Base-by-base conservation (phyloP, 1,140 invertebrate species). In the Drosophila elegans region DNA sequence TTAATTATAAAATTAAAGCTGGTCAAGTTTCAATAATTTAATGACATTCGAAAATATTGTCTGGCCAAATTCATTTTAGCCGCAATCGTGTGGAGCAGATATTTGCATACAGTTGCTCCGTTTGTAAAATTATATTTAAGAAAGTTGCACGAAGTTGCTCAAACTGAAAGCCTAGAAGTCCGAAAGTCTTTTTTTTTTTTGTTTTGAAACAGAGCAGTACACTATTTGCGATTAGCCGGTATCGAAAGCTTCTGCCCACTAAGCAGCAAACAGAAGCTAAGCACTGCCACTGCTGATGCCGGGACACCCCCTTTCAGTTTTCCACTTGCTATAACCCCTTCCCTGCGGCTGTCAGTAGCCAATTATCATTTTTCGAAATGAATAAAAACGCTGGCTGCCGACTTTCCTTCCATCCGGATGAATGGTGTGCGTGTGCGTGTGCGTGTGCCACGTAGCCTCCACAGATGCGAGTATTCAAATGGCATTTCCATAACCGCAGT, bases 301-400 rank as follows among this genome's bases (percentile, higher is more conserved):
- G 5, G 64, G 7, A 42, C 52, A 21, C 38, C 38, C 63, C 29
- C 12, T 10, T 16, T 10, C 66, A 44, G 55, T 62, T 49, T 51
- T 51, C 3, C 21, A 27, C 3, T n/a, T 61, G 46, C 46, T 52
- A 39, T 32, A 25, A 66, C 25, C 61, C 42, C 59, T 10, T 25
- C 27, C 49, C 51, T 53, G 72, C n/a, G 62, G 54, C 82, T 81
- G 82, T 82, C 82, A 74, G 72, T 74, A 82, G 81, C 83, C 82
- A 86, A 86, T 86, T 86, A 86, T 86, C 79, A 86, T 85, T 85
- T 82, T 79, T 76, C 75, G 79, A 69, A 85, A 86, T 86, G 79
- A 88, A 89, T 83, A 83, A 89, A 89, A 77, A 79, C 66, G 66
- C 60, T 78, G 78, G 51, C 71, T 73, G 75, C 57, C 74, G 52